Evolutionary conservation across 1,140 invertebrate species (phyloP), one percentile per base, ranked within the genome.

Genomic region (Bombus soroeensis): DNA sequence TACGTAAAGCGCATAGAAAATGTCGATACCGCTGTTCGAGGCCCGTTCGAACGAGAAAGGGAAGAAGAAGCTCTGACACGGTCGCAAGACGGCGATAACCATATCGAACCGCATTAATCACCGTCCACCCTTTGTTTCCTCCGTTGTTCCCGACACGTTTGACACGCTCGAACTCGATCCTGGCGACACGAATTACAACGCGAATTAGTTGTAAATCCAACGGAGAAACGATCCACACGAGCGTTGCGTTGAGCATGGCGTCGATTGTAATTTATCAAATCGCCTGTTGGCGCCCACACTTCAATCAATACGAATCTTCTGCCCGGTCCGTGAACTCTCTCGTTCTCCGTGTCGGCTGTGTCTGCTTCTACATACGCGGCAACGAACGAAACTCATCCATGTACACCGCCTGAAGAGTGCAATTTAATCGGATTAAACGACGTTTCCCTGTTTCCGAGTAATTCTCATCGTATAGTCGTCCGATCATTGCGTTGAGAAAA

Each of bases 221-320:
- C 59, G 41, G 47, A 22, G 53, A 18, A 83, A 39, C 34, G 80
- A 83, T 83, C 41, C 84, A 62, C 34, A 53, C 75, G 73, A 41
- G 32, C 37, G 47, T 53, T 22, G 28, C 59, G 85, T 75, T 68
- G 43, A 71, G n/a, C n/a, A 57, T 43, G 71, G 43, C 78, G 84
- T 74, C 84, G 79, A 64, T 66, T 37, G 59, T 72, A 87, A 90
- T 90, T 90, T 90, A 90, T 90, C 89, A 88, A 90, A 90, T 88
- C 86, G 87, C 59, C 86, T 80, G 73, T 79, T 73, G 89, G 90
- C 90, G 89, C 90, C 89, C 83, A 89, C 89, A 90, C 90, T 91
- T 87, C 87, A 90, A 91, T 91, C 90, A 90, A 91, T 91, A 91
- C 82, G 73, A 90, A 89, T 90, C 86, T 84, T 89, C 85, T 77